These are phyloP conservation scores for Orcinus orca DNA, from an alignment of 2,113 vertebrate species.

Conservation along the genomic window DNA sequence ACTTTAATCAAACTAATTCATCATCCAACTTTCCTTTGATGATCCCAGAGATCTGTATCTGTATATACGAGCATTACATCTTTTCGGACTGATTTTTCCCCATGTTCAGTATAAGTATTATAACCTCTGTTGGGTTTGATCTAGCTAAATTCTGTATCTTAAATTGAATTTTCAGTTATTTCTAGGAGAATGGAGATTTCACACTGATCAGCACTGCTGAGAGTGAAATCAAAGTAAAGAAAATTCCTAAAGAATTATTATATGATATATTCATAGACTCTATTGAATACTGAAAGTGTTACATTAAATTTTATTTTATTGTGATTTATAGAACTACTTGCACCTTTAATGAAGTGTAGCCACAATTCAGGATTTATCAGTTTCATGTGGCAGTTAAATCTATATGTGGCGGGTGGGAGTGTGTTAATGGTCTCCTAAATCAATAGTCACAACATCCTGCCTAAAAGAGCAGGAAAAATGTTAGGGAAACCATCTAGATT, in stretches of 20 bases:
- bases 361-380: background rate
- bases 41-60: constrained; percentile 28
- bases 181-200: constrained; percentile 55
- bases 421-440: background rate
- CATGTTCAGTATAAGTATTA: background rate
- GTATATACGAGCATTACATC: background rate
- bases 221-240: constrained; percentile 46
- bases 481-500: background rate
- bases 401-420: background rate
- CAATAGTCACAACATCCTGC: background rate
- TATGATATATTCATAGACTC: background rate
- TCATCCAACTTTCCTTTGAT: constrained; percentile 38
- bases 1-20: constrained; percentile 59
- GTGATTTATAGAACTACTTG: background rate
- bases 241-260: background rate
- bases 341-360: background rate
- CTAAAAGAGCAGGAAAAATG: background rate
- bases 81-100: constrained; percentile 51
- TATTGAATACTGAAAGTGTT: background rate
- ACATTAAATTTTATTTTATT: background rate
- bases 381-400: background rate
- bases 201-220: constrained; percentile 45
- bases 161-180: constrained; percentile 62
- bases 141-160: constrained; percentile 53
- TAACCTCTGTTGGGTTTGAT: constrained; percentile 21